Evolutionary conservation across 2,113 vertebrate genomes (phyloP).

Genomic region (Sceloporus undulatus): DNA sequence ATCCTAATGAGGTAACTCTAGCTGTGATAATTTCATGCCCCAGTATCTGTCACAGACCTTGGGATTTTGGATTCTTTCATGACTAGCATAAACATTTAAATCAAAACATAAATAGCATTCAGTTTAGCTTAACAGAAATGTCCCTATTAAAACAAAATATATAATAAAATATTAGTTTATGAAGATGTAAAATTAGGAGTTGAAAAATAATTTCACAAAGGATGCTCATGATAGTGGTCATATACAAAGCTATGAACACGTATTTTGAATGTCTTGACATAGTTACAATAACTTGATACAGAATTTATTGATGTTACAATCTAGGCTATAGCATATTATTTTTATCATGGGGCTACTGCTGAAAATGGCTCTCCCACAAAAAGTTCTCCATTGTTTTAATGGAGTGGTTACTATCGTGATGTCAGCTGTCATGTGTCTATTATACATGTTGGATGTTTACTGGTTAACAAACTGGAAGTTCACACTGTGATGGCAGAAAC

Average conservation of each 20-base stretch:
- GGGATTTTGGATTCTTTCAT: neutral
- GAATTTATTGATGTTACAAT: neutral
- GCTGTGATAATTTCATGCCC: neutral
- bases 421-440: neutral
- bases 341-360: neutral
- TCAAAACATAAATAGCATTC: neutral
- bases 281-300: no score
- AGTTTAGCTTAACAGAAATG: neutral
- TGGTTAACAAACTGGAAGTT: neutral
- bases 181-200: neutral
- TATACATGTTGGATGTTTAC: neutral
- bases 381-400: neutral
- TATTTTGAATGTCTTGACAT: slow-evolving; percentile 1
- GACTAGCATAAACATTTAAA: neutral
- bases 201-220: neutral
- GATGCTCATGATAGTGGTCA: neutral
- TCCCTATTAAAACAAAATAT: neutral
- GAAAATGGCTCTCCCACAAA: neutral
- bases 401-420: neutral
- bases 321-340: neutral
- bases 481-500: neutral
- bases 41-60: fast-evolving
- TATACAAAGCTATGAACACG: neutral
- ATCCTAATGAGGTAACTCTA: neutral
- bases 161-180: neutral